Percentiles rank a stretch among this genome's conserved stretches.
Evolutionary conservation across 64 coral and sea anemone species (phyloP).

Genomic region (Actinia equina): DNA sequence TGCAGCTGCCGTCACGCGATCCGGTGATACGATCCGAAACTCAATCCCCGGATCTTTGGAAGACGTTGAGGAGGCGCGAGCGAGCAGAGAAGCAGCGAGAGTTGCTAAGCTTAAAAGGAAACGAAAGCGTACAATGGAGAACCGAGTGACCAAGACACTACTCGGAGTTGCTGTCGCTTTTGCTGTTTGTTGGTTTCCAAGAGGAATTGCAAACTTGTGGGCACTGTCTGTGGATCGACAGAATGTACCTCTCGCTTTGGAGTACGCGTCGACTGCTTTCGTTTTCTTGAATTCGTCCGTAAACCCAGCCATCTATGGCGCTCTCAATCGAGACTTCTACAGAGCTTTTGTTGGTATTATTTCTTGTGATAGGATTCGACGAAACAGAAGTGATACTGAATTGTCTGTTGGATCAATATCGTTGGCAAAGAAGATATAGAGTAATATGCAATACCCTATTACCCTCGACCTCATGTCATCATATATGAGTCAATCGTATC

Average conservation of each 20-base stretch:
- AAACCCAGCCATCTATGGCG: constrained; percentile 84
- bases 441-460: not conserved
- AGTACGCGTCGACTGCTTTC: constrained; percentile 78
- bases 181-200: constrained; percentile 89
- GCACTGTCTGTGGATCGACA: constrained; percentile 66
- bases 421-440: not conserved
- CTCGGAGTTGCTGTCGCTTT: constrained; percentile 76
- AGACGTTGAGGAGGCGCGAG: not conserved
- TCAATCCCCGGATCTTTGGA: not conserved
- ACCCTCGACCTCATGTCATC: not conserved
- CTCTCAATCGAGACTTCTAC: constrained; percentile 83
- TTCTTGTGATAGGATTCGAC: constrained; percentile 19
- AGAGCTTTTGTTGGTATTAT: constrained; percentile 70
- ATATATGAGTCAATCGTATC: too few relatives aligned
- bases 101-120: constrained; percentile 24
- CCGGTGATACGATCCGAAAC: not conserved
- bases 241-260: constrained; percentile 61
- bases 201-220: constrained; percentile 89
- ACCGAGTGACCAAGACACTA: constrained; percentile 80
- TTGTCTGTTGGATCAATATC: not conserved
- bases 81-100: not conserved
- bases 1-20: not conserved
- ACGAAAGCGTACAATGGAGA: constrained; percentile 56
- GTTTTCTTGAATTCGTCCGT: constrained; percentile 82
- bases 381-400: constrained; percentile 7